A percentile compares a stretch with the other conserved stretches of the same genome.
Conservation (phyloP, 2,888 invertebrate genomes). For the Sinodicranocentrus sp. region DNA sequence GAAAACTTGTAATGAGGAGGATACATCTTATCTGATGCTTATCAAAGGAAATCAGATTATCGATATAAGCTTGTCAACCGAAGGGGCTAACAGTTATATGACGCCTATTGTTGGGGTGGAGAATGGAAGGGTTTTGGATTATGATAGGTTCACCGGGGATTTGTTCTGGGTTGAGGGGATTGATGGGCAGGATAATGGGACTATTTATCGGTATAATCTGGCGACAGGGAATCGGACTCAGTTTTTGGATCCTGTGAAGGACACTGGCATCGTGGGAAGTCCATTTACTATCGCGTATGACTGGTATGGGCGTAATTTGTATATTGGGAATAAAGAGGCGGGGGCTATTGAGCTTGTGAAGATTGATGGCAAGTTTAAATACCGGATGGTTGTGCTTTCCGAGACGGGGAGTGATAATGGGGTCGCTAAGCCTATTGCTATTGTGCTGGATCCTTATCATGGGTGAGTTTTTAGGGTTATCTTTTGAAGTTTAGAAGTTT, state of each 20-base stretch:
- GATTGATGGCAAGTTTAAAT: slow-evolving; percentile 90
- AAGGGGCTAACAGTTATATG: slow-evolving; percentile 85
- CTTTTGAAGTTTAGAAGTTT: neutral
- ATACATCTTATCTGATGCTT: slow-evolving; percentile 92
- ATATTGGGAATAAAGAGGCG: slow-evolving; percentile 92
- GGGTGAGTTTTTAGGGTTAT: slow-evolving; percentile 82
- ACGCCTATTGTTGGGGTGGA: slow-evolving; percentile 93
- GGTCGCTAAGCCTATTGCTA: slow-evolving; percentile 91
- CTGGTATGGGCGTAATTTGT: slow-evolving; percentile 97
- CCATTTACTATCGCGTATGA: slow-evolving; percentile 96
- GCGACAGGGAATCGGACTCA: slow-evolving; percentile 91
- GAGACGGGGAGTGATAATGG: slow-evolving; percentile 91
- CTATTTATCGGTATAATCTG: slow-evolving; percentile 90
- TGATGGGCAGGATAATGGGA: slow-evolving; percentile 85
- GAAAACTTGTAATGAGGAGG: slow-evolving; percentile 90
- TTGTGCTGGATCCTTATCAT: slow-evolving; percentile 94
- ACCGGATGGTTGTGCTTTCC: slow-evolving; percentile 90
- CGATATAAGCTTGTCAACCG: slow-evolving; percentile 87
- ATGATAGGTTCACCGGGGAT: slow-evolving; percentile 90
- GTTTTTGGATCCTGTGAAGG: slow-evolving; percentile 84
- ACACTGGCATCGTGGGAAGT: slow-evolving; percentile 92
- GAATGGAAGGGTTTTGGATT: slow-evolving; percentile 93
- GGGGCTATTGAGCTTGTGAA: slow-evolving; percentile 94
- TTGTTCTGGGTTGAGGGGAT: slow-evolving; percentile 93
- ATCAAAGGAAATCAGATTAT: slow-evolving; percentile 93